phyloP scores from a whole-genome alignment of 53 echinoderm and acorn worm species.

The Echinometra lucunter region DNA sequence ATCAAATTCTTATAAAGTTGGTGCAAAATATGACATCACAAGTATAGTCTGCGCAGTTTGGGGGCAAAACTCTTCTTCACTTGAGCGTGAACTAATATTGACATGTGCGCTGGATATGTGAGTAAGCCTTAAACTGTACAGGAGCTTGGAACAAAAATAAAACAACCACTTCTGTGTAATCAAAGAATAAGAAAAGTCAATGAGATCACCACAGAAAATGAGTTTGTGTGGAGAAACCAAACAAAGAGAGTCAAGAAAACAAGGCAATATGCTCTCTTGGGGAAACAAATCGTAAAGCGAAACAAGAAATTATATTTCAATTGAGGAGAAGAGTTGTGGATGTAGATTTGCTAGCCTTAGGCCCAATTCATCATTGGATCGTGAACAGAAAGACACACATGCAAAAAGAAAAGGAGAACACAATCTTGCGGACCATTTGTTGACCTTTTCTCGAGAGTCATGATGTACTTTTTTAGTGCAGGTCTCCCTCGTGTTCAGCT shows the following conservation, averaged over 20 bases:
- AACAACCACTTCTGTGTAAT: background rate
- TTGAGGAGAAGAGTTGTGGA: background rate
- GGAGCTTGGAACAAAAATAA: background rate
- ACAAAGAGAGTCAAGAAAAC: background rate
- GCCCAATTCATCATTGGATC: conserved; percentile 37
- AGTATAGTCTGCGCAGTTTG: no score
- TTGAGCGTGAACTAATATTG: no score
- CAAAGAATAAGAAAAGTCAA: background rate
- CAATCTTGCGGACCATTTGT: conserved; percentile 31
- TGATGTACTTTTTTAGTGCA: conserved; percentile 44
- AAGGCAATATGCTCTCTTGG: conserved; percentile 19
- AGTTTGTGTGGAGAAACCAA: background rate
- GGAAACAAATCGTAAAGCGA: background rate
- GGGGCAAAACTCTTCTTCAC: background rate
- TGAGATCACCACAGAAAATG: background rate
- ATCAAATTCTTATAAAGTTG: no score
- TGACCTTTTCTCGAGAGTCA: conserved; percentile 42
- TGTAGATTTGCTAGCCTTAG: conserved; percentile 6
- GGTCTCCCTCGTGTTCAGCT: background rate
- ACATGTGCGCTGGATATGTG: background rate
- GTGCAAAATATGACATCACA: no score
- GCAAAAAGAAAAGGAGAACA: background rate
- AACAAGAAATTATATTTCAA: conserved; percentile 52
- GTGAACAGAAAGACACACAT: conserved; percentile 8
- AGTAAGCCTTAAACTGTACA: no score